Base-by-base conservation (phyloP, 92 coral and sea anemone genomes). In the Galaxea fascicularis region DNA sequence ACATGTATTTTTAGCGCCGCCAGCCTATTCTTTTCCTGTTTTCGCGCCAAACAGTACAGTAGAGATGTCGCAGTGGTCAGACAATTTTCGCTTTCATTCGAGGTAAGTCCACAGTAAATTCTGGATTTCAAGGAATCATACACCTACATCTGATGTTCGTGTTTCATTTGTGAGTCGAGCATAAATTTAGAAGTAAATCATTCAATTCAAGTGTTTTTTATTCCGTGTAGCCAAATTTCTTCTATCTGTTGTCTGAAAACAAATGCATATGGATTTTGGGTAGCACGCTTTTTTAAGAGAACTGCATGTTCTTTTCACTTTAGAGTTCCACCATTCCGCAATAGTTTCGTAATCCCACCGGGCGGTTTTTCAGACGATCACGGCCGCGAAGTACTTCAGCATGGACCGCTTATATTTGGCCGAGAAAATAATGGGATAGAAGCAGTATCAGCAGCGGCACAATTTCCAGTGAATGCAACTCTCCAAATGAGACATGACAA, bases 361-460 rank as follows among this genome's bases (percentile, higher is more conserved):
- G 41, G 41, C 41, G 41, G 41, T 35, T 35, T 35, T 35, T 35
- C 41, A 35, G 41, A 35, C 41, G 41, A 35, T 35, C 41, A 35
- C 6, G 41, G 41, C 41, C 6, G 41, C 41, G 41, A 35, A 35
- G 41, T 35, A 35, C 41, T 53, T 53, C 59, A 53, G 59, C 59
- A 53, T 53, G 59, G 59, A 53, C 59, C 59, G 14, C 59, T 53
- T 53, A 53, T 53, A 53, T 53, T 53, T 20, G 59, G 59, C 59
- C 59, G 59, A 53, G 59, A 53, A 53, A 53, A 4, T 53, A 53
- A 53, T 53, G 59, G 59, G 59, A 53, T 53, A 53, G 59, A 53
- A 53, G 59, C 59, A 53, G 59, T 53, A 53, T 53, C 59, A 53
- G 59, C 59, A 53, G 59, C 59, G 59, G 59, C 41, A 35, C 41